Evolutionary conservation across 2,888 invertebrate genomes (phyloP).

Genomic region (Tenthredo scrophulariae): DNA sequence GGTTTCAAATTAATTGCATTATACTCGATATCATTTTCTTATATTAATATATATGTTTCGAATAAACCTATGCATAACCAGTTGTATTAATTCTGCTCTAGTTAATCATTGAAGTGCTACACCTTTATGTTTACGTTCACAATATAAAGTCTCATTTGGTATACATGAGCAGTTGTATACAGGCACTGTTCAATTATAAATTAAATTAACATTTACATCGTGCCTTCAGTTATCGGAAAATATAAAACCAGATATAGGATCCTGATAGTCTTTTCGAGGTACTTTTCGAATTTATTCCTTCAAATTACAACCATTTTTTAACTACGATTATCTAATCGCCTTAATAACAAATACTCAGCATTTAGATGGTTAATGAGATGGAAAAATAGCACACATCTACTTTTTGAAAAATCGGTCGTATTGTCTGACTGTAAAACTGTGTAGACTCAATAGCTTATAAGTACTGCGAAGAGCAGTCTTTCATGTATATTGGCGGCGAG

Average conservation of each 20-base stretch:
- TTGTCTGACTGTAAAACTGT: neutral
- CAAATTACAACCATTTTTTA: neutral
- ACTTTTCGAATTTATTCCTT: neutral
- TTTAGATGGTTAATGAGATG: neutral
- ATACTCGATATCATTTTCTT: neutral
- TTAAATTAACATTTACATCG: conserved; percentile 2
- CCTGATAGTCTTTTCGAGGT: neutral
- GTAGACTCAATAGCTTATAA: neutral
- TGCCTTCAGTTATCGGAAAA: conserved; percentile 29
- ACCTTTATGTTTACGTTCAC: neutral
- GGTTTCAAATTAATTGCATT: neutral
- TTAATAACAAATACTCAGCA: conserved; percentile 2
- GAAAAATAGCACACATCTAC: neutral
- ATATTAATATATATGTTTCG: neutral
- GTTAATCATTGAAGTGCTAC: conserved; percentile 32
- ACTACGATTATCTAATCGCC: neutral
- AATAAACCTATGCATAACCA: conserved; percentile 31
- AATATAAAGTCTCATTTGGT: neutral
- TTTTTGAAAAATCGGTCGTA: neutral
- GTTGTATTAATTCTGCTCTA: conserved; percentile 12
- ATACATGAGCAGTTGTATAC: neutral
- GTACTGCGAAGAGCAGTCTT: neutral
- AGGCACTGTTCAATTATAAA: neutral
- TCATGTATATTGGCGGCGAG: neutral
- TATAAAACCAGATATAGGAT: neutral